Percentiles rank a stretch among this genome's conserved stretches.
phyloP scores from a whole-genome alignment of 30 jellyfish, hydroid and myxozoan species.

The Aurelia coerulea region DNA sequence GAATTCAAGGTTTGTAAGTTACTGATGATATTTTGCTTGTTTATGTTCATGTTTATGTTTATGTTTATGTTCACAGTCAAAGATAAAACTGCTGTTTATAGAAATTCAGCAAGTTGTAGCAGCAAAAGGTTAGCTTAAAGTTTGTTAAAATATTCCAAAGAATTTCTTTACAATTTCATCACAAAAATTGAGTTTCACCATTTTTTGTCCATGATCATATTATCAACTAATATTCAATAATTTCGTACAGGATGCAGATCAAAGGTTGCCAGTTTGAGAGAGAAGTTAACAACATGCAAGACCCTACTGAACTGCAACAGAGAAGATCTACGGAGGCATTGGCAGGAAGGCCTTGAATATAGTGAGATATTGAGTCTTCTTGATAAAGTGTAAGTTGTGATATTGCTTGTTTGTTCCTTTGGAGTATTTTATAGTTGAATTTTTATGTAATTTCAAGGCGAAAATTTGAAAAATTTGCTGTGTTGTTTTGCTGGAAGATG shows the following conservation, averaged over 20 bases:
- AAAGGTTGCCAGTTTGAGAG: conserved; percentile 74
- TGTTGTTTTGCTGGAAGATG: too few relatives aligned
- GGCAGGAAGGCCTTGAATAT: conserved; percentile 99
- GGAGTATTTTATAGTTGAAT: not conserved
- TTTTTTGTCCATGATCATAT: too few relatives aligned
- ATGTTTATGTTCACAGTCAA: not conserved
- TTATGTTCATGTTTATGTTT: too few relatives aligned
- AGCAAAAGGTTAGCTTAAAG: too few relatives aligned
- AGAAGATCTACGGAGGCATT: conserved; percentile 90
- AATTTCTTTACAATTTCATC: too few relatives aligned
- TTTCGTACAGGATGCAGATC: conserved; percentile 45
- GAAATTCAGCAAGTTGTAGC: too few relatives aligned
- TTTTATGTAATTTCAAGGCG: not conserved
- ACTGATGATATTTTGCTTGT: not conserved
- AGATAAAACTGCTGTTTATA: too few relatives aligned
- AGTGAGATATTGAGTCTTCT: conserved; percentile 82
- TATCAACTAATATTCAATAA: too few relatives aligned
- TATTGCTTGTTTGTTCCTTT: not conserved
- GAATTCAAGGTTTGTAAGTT: conserved; percentile 72
- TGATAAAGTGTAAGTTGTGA: conserved; percentile 77
- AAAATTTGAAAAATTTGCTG: too few relatives aligned
- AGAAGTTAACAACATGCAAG: conserved; percentile 85
- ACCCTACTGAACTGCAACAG: conserved; percentile 85
- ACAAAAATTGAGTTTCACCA: too few relatives aligned
- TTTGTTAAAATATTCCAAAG: too few relatives aligned